Conservation (phyloP, 1,140 invertebrate genomes). For the Hetaerina americana region DNA sequence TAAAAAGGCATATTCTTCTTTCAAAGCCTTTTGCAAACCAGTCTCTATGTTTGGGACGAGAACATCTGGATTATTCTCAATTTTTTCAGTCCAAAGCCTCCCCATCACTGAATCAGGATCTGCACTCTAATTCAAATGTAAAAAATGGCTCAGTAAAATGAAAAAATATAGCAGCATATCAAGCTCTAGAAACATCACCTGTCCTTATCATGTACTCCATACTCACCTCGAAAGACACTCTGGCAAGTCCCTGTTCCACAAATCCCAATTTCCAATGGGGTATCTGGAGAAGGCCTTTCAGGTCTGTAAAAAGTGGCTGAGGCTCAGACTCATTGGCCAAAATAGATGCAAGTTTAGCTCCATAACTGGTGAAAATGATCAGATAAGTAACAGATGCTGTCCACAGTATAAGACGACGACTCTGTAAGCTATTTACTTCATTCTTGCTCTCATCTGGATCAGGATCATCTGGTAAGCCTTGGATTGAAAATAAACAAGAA, state of each 20-base stretch:
- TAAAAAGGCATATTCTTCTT: not conserved
- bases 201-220: no score
- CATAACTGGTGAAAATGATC: not conserved
- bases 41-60: not conserved
- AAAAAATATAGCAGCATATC: no score
- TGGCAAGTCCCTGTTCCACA: not conserved
- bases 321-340: not conserved
- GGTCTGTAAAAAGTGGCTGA: not conserved
- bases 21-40: not conserved
- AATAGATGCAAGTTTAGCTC: not conserved
- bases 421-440: not conserved
- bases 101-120: not conserved
- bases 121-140: no score
- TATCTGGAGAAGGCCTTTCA: not conserved
- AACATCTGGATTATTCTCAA: not conserved
- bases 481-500: no score
- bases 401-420: not conserved
- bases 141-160: no score
- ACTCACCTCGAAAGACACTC: not conserved
- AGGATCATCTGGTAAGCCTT: not conserved
- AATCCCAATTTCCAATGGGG: not conserved
- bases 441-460: not conserved
- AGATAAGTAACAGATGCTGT: not conserved
- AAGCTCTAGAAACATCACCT: no score
- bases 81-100: not conserved